A percentile compares a stretch with the other conserved stretches of the same genome.
phyloP scores from a whole-genome alignment of 2,888 invertebrate genomes.

The Ornithoptera alexandrae region DNA sequence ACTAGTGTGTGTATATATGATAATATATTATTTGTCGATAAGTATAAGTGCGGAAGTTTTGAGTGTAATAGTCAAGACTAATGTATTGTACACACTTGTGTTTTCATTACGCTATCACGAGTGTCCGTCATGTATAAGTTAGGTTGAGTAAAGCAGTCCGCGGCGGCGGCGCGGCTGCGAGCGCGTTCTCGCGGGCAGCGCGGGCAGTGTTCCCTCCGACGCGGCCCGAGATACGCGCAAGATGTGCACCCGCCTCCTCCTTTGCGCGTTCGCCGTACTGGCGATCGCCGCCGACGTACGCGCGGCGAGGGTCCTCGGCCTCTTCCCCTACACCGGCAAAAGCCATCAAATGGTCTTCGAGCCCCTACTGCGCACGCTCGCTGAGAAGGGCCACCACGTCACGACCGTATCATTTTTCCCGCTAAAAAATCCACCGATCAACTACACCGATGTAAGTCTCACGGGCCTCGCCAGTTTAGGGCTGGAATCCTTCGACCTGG shows the following conservation, averaged over 20 bases:
- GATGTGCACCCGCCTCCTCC: constrained; percentile 51
- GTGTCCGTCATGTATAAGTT: constrained; percentile 32
- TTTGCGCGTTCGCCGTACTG: constrained; percentile 39
- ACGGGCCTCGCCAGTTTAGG: constrained; percentile 60
- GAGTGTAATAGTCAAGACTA: background rate
- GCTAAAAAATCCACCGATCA: constrained; percentile 62
- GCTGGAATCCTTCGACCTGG: constrained; percentile 57
- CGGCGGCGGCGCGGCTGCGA: constrained; percentile 20
- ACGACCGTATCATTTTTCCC: constrained; percentile 82
- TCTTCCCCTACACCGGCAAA: constrained; percentile 80
- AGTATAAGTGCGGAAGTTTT: background rate
- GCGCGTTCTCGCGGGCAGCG: background rate
- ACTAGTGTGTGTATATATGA: background rate
- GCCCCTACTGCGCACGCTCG: constrained; percentile 75
- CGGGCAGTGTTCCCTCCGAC: constrained; percentile 37
- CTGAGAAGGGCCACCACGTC: constrained; percentile 80
- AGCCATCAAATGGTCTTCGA: constrained; percentile 83
- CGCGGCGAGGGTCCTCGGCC: constrained; percentile 75
- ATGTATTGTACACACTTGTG: background rate
- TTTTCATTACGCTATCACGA: constrained; percentile 25
- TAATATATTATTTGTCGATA: background rate
- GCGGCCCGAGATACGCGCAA: constrained; percentile 38
- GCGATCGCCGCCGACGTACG: constrained; percentile 46
- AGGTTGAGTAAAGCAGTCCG: background rate
- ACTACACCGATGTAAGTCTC: constrained; percentile 68